Evolutionary conservation across 2,113 vertebrate genomes (phyloP).

Genomic region (Xerus inauris): DNA sequence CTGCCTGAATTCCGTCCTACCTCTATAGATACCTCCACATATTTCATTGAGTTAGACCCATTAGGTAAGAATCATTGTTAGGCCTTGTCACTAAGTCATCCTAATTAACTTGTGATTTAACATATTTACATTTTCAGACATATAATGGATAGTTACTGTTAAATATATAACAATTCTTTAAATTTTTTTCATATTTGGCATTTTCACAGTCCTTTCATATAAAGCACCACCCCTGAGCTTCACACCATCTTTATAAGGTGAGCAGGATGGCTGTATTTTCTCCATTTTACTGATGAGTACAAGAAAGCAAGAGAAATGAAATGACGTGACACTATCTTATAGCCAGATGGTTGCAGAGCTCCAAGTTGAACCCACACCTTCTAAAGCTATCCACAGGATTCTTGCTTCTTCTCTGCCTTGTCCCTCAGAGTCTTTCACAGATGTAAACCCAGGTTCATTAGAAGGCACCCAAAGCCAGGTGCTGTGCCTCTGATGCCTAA

Average conservation of each 20-base stretch:
- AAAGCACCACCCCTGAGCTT: background rate
- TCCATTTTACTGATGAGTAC: background rate
- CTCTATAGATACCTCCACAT: background rate
- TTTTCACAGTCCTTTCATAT: background rate
- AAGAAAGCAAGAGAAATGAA: background rate
- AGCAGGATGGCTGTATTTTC: background rate
- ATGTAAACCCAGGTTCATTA: background rate
- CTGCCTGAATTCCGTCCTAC: background rate
- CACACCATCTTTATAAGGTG: background rate
- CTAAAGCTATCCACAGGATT: background rate
- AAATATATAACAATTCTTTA: background rate
- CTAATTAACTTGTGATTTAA: background rate
- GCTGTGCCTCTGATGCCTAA: background rate
- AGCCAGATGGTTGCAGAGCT: background rate
- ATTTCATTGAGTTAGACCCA: background rate
- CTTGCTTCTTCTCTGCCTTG: background rate
- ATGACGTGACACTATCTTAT: background rate
- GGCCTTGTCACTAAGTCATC: background rate
- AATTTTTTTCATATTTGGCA: background rate
- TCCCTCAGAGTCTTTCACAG: background rate
- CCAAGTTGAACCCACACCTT: background rate
- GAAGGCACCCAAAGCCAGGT: background rate
- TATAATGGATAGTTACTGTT: background rate
- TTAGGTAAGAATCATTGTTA: background rate
- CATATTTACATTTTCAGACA: background rate